Evolutionary conservation across 2,797 vertebrate species (phyloP).

Genomic region (Coluber constrictor): DNA sequence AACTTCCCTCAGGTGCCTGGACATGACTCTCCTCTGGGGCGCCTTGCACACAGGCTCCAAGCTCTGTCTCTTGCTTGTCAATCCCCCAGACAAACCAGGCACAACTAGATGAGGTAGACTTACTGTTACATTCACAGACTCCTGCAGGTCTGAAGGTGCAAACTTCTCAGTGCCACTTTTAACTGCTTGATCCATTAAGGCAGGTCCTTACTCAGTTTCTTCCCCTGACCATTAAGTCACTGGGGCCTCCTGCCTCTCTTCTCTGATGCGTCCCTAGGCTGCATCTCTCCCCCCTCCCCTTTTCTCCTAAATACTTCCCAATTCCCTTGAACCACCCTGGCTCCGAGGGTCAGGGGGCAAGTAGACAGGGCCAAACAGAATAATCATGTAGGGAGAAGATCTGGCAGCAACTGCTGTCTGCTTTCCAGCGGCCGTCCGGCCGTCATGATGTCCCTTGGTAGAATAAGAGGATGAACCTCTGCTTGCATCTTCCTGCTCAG

Average conservation of each 20-base stretch:
- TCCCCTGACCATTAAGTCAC: neutral
- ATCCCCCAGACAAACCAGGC: neutral
- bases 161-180: neutral
- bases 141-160: neutral
- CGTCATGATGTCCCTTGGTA: neutral
- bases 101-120: neutral
- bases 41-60: neutral
- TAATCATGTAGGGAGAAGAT: neutral
- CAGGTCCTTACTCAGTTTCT: neutral
- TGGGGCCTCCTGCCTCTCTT: neutral
- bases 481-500: neutral
- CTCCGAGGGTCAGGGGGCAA: neutral
- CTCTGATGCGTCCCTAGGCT: no score
- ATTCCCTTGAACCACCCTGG: neutral
- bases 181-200: neutral
- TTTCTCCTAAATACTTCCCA: neutral
- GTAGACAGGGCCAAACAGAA: neutral
- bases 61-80: conserved; percentile 6
- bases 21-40: neutral
- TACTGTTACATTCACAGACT: neutral
- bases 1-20: neutral
- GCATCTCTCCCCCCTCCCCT: neutral
- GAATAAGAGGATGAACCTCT: neutral
- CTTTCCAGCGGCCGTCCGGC: neutral
- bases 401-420: neutral